These are phyloP conservation scores for Emydura subglobosa DNA, from an alignment of 2,113 vertebrate genomes.

Conservation along the genomic window DNA sequence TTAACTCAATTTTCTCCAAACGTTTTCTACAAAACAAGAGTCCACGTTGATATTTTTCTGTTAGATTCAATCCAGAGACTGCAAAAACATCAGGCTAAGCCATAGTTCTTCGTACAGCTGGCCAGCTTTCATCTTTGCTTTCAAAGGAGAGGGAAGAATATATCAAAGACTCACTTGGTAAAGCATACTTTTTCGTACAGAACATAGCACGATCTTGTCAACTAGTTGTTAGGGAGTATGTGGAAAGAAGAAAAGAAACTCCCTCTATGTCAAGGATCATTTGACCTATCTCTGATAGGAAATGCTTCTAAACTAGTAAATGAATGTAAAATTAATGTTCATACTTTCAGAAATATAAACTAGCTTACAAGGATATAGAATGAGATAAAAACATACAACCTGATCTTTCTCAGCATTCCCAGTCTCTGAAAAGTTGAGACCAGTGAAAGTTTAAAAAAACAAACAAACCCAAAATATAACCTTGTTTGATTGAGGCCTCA, in stretches of 20 bases:
- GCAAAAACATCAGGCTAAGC: constrained; percentile 49
- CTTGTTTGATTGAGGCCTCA: not conserved
- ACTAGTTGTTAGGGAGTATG: constrained; percentile 7
- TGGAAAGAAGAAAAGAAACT: constrained; percentile 11
- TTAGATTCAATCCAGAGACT: constrained; percentile 57
- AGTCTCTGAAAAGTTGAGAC: not conserved
- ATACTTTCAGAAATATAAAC: constrained; percentile 28
- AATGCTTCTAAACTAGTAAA: constrained; percentile 5
- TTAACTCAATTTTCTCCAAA: constrained; percentile 57
- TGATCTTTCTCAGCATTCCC: constrained; percentile 22
- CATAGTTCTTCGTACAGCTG: constrained; percentile 60
- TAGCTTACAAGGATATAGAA: not conserved
- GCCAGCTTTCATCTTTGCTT: constrained; percentile 64
- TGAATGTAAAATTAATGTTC: constrained; percentile 50
- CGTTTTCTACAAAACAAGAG: constrained; percentile 54
- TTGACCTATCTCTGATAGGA: constrained; percentile 51
- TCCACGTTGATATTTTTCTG: constrained; percentile 9
- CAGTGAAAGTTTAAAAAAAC: constrained; percentile 2
- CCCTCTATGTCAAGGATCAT: constrained; percentile 39
- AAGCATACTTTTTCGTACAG: constrained; percentile 21
- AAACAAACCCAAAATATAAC: not conserved
- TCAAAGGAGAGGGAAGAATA: constrained; percentile 16
- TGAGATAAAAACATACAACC: not conserved
- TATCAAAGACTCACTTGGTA: constrained; percentile 25
- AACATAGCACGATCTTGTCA: not conserved